A percentile compares a stretch with the other conserved stretches of the same genome.
Evolutionary conservation across 2,797 vertebrate genomes (phyloP).

Genomic region (Falco naumanni): DNA sequence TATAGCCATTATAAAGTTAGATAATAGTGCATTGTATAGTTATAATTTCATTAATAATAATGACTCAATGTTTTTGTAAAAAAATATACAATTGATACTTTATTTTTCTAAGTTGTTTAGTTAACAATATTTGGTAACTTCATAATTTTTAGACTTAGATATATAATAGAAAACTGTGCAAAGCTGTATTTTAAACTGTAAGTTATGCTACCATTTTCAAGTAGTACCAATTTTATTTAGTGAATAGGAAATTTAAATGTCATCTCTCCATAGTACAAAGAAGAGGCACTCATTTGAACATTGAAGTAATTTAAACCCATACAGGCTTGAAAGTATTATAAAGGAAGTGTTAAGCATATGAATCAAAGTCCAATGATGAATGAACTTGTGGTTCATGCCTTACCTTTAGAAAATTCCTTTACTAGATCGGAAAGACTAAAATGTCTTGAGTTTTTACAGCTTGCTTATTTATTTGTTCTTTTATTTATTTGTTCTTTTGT

Average conservation of each 20-base stretch:
- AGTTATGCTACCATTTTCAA: background rate
- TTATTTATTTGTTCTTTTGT: background rate
- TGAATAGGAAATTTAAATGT: background rate
- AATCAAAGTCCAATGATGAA: background rate
- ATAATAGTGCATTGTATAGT: background rate
- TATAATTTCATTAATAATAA: background rate
- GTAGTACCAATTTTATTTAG: background rate
- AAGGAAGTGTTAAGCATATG: background rate
- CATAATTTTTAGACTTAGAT: background rate
- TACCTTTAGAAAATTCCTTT: background rate
- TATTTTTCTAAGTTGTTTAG: background rate
- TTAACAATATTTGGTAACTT: background rate
- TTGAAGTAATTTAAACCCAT: background rate
- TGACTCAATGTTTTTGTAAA: background rate
- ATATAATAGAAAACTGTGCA: background rate
- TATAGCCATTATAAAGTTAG: background rate
- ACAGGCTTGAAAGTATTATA: background rate
- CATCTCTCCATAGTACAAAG: background rate
- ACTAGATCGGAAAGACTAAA: background rate
- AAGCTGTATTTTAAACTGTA: background rate
- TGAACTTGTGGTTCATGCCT: background rate
- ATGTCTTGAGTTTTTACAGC: background rate
- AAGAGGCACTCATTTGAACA: background rate
- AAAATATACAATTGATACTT: background rate
- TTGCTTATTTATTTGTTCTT: background rate